These are phyloP conservation scores for Tor tambroides DNA, from an alignment of 2,113 vertebrate genomes.

Conservation along the genomic window DNA sequence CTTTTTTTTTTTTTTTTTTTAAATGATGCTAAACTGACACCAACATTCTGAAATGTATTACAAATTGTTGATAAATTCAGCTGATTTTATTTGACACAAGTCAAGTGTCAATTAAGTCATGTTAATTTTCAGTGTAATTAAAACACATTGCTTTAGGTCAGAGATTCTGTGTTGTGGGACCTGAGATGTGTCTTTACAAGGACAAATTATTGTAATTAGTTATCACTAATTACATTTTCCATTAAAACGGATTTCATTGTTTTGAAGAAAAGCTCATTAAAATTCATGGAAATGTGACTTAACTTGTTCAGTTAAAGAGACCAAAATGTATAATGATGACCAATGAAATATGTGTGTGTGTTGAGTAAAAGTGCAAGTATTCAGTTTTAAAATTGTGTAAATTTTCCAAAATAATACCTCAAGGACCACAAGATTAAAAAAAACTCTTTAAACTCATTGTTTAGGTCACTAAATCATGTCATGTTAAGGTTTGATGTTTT, in stretches of 20 bases:
- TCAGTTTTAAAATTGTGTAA: background rate
- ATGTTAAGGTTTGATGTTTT: background rate
- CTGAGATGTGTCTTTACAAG: background rate
- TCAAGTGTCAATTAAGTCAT: background rate
- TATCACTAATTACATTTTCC: background rate
- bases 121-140: background rate
- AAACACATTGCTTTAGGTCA: background rate
- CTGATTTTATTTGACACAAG: background rate
- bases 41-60: background rate
- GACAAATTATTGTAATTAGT: constrained; percentile 2
- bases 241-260: background rate
- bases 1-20: too few species aligned
- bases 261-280: background rate
- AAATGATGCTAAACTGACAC: background rate
- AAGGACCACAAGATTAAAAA: background rate
- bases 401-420: background rate
- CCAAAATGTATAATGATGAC: constrained; percentile 1
- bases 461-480: background rate
- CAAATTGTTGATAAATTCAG: background rate
- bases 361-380: background rate
- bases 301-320: background rate
- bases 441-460: background rate
- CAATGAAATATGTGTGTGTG: background rate
- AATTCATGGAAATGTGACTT: background rate
- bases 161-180: background rate